A percentile compares a stretch with the other conserved stretches of the same genome.
phyloP scores from a whole-genome alignment of 1,140 invertebrate species.

The Trachymyrmex cornetzi region DNA sequence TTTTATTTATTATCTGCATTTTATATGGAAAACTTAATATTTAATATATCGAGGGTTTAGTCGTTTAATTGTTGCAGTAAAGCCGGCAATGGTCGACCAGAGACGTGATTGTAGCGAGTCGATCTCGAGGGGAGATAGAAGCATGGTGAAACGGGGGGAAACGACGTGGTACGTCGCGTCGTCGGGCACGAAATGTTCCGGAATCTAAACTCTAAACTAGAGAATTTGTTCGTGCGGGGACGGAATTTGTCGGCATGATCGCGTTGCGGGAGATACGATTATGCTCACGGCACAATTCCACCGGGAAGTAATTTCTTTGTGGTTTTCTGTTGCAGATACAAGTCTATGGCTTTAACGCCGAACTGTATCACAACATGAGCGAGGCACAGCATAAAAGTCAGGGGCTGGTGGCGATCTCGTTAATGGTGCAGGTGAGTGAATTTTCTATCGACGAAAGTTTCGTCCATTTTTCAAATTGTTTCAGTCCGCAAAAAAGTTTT shows the following conservation, averaged over 20 bases:
- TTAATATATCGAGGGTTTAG: background rate
- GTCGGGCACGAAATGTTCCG: slow-evolving; percentile 43
- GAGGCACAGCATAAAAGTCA: slow-evolving; percentile 97
- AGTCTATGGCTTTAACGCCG: slow-evolving; percentile 97
- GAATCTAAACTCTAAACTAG: slow-evolving; percentile 59
- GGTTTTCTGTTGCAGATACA: slow-evolving; percentile 92
- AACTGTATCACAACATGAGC: slow-evolving; percentile 98
- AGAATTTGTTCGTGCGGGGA: slow-evolving; percentile 58
- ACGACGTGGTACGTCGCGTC: slow-evolving; percentile 25
- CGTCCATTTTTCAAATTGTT: slow-evolving; percentile 51
- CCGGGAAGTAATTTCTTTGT: slow-evolving; percentile 60
- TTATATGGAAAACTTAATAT: background rate
- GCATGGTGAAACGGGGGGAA: background rate
- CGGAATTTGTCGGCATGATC: slow-evolving; percentile 70
- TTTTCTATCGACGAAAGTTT: slow-evolving; percentile 44
- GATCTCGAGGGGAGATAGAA: slow-evolving; percentile 47
- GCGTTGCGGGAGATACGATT: slow-evolving; percentile 47
- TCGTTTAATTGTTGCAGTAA: slow-evolving; percentile 34
- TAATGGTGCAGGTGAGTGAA: slow-evolving; percentile 95
- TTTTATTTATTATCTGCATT: background rate
- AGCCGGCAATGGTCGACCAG: slow-evolving; percentile 8
- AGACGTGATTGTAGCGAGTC: slow-evolving; percentile 36
- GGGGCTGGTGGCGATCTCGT: slow-evolving; percentile 96
- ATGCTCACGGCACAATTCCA: slow-evolving; percentile 45
- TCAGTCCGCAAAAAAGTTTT: slow-evolving; percentile 1